Percentiles rank a stretch among this genome's conserved stretches.
phyloP scores from a whole-genome alignment of 1,140 invertebrate genomes.

The Scaptomyza montana region DNA sequence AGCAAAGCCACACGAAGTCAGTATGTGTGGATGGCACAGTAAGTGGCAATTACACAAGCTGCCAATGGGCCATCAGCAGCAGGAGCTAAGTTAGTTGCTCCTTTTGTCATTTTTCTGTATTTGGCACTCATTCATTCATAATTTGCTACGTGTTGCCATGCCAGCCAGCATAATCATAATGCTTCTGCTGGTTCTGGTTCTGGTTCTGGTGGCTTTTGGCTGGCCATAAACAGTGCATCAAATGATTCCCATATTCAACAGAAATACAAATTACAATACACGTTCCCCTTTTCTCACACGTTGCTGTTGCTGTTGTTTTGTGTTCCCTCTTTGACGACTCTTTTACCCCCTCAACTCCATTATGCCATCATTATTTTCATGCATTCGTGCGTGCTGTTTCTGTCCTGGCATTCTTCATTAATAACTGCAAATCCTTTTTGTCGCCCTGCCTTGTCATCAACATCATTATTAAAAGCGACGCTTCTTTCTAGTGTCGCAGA shows the following conservation, averaged over 20 bases:
- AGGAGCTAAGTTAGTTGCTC: slow-evolving; percentile 2
- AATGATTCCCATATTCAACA: slow-evolving; percentile 49
- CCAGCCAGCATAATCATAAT: slow-evolving; percentile 53
- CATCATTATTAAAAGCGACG: slow-evolving; percentile 34
- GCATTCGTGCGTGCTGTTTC: slow-evolving; percentile 50
- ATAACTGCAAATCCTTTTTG: slow-evolving; percentile 67
- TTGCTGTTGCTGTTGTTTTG: too few relatives aligned
- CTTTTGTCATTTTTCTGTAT: slow-evolving; percentile 11
- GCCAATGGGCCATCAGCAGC: slow-evolving; percentile 46
- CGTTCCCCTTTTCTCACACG: slow-evolving; percentile 31
- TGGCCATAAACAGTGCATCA: slow-evolving; percentile 68
- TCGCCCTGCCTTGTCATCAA: background rate
- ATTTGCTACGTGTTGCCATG: slow-evolving; percentile 76
- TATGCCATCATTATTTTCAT: slow-evolving; percentile 45
- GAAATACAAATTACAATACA: slow-evolving; percentile 74
- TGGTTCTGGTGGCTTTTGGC: background rate
- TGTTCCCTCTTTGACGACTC: background rate
- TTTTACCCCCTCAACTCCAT: background rate
- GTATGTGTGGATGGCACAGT: slow-evolving; percentile 6
- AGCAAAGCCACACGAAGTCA: background rate
- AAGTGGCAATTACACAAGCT: slow-evolving; percentile 70
- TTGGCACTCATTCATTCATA: slow-evolving; percentile 72
- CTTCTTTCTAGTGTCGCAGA: slow-evolving; percentile 13
- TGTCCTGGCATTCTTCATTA: slow-evolving; percentile 55
- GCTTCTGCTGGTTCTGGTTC: slow-evolving; percentile 18